Base-by-base conservation (phyloP, 2,888 invertebrate species). In the Lithosia quadra region DNA sequence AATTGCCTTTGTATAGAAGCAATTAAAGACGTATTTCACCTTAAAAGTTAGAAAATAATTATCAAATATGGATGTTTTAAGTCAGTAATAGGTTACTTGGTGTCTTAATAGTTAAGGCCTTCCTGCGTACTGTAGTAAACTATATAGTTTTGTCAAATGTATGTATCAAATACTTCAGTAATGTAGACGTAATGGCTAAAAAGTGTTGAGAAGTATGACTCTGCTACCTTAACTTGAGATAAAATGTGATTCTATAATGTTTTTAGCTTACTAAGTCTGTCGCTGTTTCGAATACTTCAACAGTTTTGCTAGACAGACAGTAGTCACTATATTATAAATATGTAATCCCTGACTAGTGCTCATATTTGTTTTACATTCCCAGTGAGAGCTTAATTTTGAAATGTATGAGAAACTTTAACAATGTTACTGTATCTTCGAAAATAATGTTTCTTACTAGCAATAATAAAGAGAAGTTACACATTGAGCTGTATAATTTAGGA, bases 361-460 rank as follows among this genome's bases (percentile, higher is more conserved):
- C 62, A 66, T 55, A 62, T 28, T 65, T 63, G 63, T 71, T 56
- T 62, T 69, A 78, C 76, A 76, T 76, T 76, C 74, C 76, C 61
- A 10, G 66, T 21, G 63, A 68, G 63, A 79, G 66, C 66, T 75
- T 72, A 60, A 69, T 63, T 28, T 67, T 65, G 15, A 34, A 24
- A 65, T 22, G 55, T 15, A 34, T 59, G 59, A 65, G 39, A 43
- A 58, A 58, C 28, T 64, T 60, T 63, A 10, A 58, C 0, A 69
- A 61, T 28, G 2, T 34, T 28, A 13, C 18, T 49, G 49, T 69
- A n/a, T 24, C 9, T 62, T 24, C 28, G 58, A 57, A 60, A 39
- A n/a, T n/a, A n/a, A 9, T 39, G 9, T 69, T 62, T 4, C 18
- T 1, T 13, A 49, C 39, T 21, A 24, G 18, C 9, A 3, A 3